Conservation (phyloP, 2,888 invertebrate species). For the Panzeria rudis region DNA sequence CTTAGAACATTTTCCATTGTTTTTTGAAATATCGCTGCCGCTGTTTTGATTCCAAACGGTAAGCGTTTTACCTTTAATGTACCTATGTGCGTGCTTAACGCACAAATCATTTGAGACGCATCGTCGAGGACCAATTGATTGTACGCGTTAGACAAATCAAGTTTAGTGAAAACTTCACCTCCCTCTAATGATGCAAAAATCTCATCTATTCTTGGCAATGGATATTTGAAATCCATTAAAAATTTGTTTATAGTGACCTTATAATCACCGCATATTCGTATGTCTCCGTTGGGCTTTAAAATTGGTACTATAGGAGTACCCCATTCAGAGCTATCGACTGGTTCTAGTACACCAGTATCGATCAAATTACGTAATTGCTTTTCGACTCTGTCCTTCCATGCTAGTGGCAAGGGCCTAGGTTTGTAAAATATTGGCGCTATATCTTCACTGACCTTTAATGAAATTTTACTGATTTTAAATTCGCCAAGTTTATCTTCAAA, state of each 20-base stretch:
- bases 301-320: conserved; percentile 34
- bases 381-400: conserved; percentile 55
- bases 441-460: conserved; percentile 22
- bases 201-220: no score
- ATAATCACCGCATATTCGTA: background rate
- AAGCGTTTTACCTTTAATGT: background rate
- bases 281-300: conserved; percentile 22
- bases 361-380: conserved; percentile 39
- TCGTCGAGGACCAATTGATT: conserved; percentile 15
- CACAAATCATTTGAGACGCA: conserved; percentile 35
- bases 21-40: no score
- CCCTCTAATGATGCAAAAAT: background rate
- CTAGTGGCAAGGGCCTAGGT: conserved; percentile 44
- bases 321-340: no score
- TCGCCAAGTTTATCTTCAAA: no score
- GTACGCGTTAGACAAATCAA: background rate
- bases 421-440: conserved; percentile 48
- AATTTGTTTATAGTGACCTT: background rate
- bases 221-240: conserved; percentile 12
- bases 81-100: conserved; percentile 43
- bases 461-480: conserved; percentile 33
- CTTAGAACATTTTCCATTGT: background rate
- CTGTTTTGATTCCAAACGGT: no score
- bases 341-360: conserved; percentile 21
- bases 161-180: background rate